A percentile compares a stretch with the other conserved stretches of the same genome.
Evolutionary conservation across 1,140 invertebrate species (phyloP).

Genomic region (Sinella curviseta): DNA sequence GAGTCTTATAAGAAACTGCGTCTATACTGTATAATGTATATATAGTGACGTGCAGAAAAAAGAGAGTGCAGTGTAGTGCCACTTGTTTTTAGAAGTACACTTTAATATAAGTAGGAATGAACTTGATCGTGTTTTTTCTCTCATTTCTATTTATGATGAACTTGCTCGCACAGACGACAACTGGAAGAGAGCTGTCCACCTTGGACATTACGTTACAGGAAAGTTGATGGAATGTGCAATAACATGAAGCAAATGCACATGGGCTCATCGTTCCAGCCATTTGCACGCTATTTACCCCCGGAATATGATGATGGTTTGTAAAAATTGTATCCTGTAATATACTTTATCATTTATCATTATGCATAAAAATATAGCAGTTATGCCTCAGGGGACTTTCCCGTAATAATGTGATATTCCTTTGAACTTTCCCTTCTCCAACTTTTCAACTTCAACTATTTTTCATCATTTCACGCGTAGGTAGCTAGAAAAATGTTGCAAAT

Average conservation of each 20-base stretch:
- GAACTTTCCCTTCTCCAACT: too few relatives aligned
- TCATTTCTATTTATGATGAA: neutral
- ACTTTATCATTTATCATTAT: conserved; percentile 22
- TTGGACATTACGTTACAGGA: conserved; percentile 63
- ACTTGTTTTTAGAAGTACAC: too few relatives aligned
- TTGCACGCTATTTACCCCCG: conserved; percentile 74
- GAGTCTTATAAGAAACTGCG: too few relatives aligned
- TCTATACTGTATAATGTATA: too few relatives aligned
- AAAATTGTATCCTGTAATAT: conserved; percentile 6
- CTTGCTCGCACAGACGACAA: conserved; percentile 32
- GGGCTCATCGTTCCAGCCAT: conserved; percentile 75
- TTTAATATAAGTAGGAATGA: too few relatives aligned
- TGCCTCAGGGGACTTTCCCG: neutral
- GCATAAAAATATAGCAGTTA: neutral
- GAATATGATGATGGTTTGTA: conserved; percentile 77
- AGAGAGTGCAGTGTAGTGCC: too few relatives aligned
- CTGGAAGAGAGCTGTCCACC: conserved; percentile 33
- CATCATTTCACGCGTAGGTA: too few relatives aligned
- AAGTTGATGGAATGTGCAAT: conserved; percentile 82
- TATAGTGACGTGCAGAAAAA: too few relatives aligned
- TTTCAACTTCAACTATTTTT: too few relatives aligned
- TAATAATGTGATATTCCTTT: neutral
- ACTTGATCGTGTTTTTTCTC: neutral
- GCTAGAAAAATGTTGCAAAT: too few relatives aligned
- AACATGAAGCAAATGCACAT: conserved; percentile 70